These are phyloP conservation scores for Neoseiulus cucumeris DNA, from an alignment of 1,140 invertebrate species.

Conservation along the genomic window DNA sequence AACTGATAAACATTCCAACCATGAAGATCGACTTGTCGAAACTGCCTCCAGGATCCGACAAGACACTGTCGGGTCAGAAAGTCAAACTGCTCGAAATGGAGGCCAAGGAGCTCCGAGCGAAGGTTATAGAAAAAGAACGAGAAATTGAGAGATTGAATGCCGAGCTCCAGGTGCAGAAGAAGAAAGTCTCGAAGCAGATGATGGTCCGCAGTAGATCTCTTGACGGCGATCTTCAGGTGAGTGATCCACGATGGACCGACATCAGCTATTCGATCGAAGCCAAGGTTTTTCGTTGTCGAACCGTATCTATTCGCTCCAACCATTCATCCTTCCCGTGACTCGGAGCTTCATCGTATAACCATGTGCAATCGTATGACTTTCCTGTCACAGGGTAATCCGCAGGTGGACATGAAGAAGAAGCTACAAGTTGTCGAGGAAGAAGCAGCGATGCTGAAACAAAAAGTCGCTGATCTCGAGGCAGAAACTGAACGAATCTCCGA, in stretches of 20 bases:
- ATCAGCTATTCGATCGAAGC: background rate
- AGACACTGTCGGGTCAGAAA: conserved; percentile 35
- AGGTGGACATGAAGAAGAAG: conserved; percentile 44
- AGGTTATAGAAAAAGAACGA: conserved; percentile 58
- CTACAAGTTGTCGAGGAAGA: conserved; percentile 51
- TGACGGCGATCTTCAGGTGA: conserved; percentile 28
- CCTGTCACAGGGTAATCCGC: conserved; percentile 27
- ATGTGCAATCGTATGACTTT: background rate
- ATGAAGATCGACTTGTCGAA: background rate
- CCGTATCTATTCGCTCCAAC: too few relatives aligned
- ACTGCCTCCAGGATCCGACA: background rate
- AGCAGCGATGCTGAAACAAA: conserved; percentile 39
- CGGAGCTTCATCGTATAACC: too few relatives aligned
- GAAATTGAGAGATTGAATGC: conserved; percentile 50
- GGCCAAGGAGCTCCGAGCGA: conserved; percentile 45
- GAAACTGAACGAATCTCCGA: conserved; percentile 49
- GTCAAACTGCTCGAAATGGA: conserved; percentile 41
- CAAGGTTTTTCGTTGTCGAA: background rate
- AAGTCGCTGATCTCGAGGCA: conserved; percentile 40
- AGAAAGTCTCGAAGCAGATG: conserved; percentile 22
- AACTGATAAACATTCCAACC: conserved; percentile 27
- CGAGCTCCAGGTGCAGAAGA: conserved; percentile 41
- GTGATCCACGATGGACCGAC: background rate
- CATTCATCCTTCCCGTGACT: too few relatives aligned
- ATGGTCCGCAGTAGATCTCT: conserved; percentile 30